These are phyloP conservation scores for Aphaenogaster rudis DNA, from an alignment of 1,140 invertebrate genomes.

Conservation along the genomic window DNA sequence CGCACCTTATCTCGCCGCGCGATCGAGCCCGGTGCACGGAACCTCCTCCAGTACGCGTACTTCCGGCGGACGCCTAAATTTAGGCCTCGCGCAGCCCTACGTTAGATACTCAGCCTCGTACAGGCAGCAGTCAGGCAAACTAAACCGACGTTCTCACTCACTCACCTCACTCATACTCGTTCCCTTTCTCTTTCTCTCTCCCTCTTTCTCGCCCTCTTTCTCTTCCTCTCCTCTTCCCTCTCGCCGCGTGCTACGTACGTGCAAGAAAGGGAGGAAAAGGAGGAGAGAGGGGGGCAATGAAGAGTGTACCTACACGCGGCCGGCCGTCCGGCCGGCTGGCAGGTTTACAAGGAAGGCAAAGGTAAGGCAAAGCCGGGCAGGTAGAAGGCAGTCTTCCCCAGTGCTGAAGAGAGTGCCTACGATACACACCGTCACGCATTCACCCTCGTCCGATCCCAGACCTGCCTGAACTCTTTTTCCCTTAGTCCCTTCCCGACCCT, in stretches of 20 bases:
- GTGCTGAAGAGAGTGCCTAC: slow-evolving; percentile 66
- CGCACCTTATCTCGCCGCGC: slow-evolving; percentile 65
- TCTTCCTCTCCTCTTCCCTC: neutral
- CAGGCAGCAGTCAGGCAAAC: slow-evolving; percentile 61
- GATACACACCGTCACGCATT: slow-evolving; percentile 81
- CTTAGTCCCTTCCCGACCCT: slow-evolving; percentile 81
- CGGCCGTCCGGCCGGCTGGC: slow-evolving; percentile 67
- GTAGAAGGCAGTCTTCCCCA: slow-evolving; percentile 72
- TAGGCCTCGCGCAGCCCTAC: slow-evolving; percentile 74
- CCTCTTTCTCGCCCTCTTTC: neutral
- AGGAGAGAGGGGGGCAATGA: slow-evolving; percentile 26
- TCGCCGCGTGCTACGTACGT: neutral
- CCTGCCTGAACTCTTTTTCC: slow-evolving; percentile 86
- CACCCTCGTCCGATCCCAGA: slow-evolving; percentile 84
- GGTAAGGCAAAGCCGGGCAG: slow-evolving; percentile 62
- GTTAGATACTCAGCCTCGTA: slow-evolving; percentile 62
- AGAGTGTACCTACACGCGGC: slow-evolving; percentile 54
- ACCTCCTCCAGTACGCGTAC: slow-evolving; percentile 67
- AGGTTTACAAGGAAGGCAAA: slow-evolving; percentile 74
- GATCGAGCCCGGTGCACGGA: slow-evolving; percentile 68
- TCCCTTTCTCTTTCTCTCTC: slow-evolving; percentile 19
- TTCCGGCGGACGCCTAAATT: slow-evolving; percentile 81
- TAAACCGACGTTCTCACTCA: slow-evolving; percentile 53
- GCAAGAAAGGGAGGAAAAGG: slow-evolving; percentile 56
- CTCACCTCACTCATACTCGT: slow-evolving; percentile 38